These are phyloP conservation scores for Actinostola sp. DNA, from an alignment of 92 coral and sea anemone species.

Conservation along the genomic window DNA sequence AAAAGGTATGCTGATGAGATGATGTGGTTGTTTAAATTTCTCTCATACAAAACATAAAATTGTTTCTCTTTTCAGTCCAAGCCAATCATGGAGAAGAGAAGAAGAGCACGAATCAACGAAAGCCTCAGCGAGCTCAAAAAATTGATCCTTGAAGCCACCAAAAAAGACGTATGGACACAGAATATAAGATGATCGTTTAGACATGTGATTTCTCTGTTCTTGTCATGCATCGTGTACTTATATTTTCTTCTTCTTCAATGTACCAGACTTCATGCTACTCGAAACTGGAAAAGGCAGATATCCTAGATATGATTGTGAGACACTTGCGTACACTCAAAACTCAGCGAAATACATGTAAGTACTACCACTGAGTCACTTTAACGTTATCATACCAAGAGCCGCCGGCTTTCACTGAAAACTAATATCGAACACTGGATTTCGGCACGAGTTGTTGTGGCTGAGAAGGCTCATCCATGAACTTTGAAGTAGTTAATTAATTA, in stretches of 20 bases:
- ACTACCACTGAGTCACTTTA: no score
- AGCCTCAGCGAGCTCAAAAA: conserved; percentile 82
- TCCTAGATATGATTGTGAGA: conserved; percentile 82
- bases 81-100: conserved; percentile 83
- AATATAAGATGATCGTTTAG: no score
- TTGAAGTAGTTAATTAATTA: no score
- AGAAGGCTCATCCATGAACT: no score
- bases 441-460: no score
- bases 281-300: conserved; percentile 87
- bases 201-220: background rate
- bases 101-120: conserved; percentile 81
- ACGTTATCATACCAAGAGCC: background rate
- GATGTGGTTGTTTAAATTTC: background rate
- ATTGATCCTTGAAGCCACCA: conserved; percentile 82
- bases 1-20: background rate
- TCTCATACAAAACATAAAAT: background rate
- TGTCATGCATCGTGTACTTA: background rate
- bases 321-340: conserved; percentile 67
- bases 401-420: background rate
- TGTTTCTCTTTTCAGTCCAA: conserved; percentile 57
- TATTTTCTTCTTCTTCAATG: background rate
- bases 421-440: no score
- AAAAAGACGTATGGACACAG: conserved; percentile 71
- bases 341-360: conserved; percentile 48
- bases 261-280: conserved; percentile 80